Base-by-base conservation (phyloP, 2,888 invertebrate genomes). In the Caenorhabditis angaria region DNA sequence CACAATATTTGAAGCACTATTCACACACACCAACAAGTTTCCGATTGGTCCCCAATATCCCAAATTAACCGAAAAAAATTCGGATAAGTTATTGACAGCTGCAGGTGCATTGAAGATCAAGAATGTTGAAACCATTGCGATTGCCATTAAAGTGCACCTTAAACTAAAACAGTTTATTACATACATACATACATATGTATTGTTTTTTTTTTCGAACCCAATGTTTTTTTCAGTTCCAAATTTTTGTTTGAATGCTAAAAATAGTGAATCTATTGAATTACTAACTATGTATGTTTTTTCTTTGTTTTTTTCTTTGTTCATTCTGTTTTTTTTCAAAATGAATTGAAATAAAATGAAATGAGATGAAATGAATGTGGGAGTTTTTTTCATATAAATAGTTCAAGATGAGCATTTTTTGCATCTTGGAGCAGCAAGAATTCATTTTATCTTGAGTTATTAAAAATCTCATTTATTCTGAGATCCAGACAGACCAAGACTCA, bases 1-100 rank as follows among this genome's bases (percentile, higher is more conserved):
- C 25, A 86, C 74, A 65, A 87, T 85, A 75, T 86, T 86, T 2
- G 83, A 84, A 10, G 86, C 86, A 56, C 85, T 86, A 70, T 87
- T 87, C 29, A 86, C 47, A 62, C 85, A 84, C 24, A 86, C 81
- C 48, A 86, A 70, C 27, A 87, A 61, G 60, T 86, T 86, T 32
- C 82, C 84, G 41, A 85, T 70, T 12, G 72, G 64, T 27, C 78
- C 63, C 63, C 70, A 65, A 20, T 65, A 65, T 12, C 71, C 75
- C 8, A 75, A 56, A 28, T 61, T 68, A 10, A 76, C 55, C 20
- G 73, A 60, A 64, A 85, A 83, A 18, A 73, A 76, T 29, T 85
- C 85, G 12, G 84, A 77, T 14, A 86, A 61, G 55, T 86, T 81
- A 65, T 81, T 84, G 20, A 82, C 59, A 24, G 79, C 81, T 1